These are phyloP conservation scores for Potorous gilbertii DNA, from an alignment of 2,797 vertebrate genomes.

Conservation along the genomic window DNA sequence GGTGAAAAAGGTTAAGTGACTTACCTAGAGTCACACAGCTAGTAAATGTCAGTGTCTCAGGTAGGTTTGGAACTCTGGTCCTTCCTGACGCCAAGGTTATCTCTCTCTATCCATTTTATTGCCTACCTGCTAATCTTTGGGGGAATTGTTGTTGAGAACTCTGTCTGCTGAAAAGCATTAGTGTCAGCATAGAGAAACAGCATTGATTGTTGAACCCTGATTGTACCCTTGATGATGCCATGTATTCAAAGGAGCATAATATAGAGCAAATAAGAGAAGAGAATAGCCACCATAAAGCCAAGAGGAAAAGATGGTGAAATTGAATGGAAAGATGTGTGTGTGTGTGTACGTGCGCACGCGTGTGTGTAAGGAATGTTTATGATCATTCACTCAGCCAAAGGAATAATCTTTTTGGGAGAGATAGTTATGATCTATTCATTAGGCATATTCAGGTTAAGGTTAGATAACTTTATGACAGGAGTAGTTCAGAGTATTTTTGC, in stretches of 20 bases:
- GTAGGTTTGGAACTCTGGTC: background rate
- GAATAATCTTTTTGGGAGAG: background rate
- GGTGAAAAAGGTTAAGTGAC: background rate
- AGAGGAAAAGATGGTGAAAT: background rate
- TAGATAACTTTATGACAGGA: slow-evolving; percentile 33
- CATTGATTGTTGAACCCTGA: background rate
- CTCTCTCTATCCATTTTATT: background rate
- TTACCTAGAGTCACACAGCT: too few species aligned
- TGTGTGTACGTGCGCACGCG: background rate
- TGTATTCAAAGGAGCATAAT: background rate
- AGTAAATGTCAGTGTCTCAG: background rate
- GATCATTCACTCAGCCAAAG: background rate
- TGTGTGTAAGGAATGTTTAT: background rate
- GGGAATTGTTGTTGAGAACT: background rate
- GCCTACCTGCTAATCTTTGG: background rate
- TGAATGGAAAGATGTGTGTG: background rate
- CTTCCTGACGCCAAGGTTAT: background rate
- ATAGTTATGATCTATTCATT: background rate
- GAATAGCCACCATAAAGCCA: background rate
- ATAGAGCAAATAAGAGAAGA: background rate
- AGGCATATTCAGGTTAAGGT: background rate
- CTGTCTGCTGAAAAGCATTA: background rate
- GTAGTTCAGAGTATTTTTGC: background rate
- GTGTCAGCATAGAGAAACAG: background rate
- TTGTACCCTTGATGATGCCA: background rate